A percentile compares a stretch with the other conserved stretches of the same genome.
These are phyloP conservation scores for Dinocampus coccinellae DNA, from an alignment of 2,888 invertebrate species.

Conservation along the genomic window DNA sequence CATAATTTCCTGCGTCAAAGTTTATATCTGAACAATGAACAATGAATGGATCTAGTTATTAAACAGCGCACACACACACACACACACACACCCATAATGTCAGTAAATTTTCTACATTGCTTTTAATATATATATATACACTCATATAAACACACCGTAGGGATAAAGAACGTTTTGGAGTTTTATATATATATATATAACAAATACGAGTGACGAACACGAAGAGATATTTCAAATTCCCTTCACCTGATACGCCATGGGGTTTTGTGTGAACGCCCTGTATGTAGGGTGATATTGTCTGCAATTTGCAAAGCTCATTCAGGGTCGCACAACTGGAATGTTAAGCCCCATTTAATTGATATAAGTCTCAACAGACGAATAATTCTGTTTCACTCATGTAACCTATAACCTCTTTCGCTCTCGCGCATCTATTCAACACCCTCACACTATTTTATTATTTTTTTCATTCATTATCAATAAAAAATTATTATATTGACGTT, in stretches of 20 bases:
- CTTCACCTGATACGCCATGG: conserved; percentile 25
- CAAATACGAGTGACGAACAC: not conserved
- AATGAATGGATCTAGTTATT: not conserved
- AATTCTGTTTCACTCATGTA: conserved; percentile 9
- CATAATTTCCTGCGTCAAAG: not conserved
- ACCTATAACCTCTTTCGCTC: not conserved
- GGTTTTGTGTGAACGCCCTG: conserved; percentile 25
- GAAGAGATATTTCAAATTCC: conserved; percentile 6
- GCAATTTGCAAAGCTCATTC: conserved; percentile 32
- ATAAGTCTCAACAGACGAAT: conserved; percentile 33
- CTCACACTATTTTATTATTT: too few species aligned
- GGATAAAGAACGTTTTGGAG: not conserved
- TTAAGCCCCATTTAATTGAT: conserved; percentile 55
- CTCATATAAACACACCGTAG: not conserved
- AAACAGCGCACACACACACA: not conserved
- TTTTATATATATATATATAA: not conserved
- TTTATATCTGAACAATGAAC: not conserved
- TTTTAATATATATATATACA: not conserved
- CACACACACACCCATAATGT: not conserved
- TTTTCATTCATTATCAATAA: not conserved
- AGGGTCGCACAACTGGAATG: conserved; percentile 43
- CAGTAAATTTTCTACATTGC: not conserved
- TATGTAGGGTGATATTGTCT: conserved; percentile 35
- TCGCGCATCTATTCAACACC: too few species aligned
- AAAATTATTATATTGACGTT: too few species aligned